Percentiles rank a stretch among this genome's conserved stretches.
Evolutionary conservation across 2,888 invertebrate genomes (phyloP).

Genomic region (Geophilus truncorum): DNA sequence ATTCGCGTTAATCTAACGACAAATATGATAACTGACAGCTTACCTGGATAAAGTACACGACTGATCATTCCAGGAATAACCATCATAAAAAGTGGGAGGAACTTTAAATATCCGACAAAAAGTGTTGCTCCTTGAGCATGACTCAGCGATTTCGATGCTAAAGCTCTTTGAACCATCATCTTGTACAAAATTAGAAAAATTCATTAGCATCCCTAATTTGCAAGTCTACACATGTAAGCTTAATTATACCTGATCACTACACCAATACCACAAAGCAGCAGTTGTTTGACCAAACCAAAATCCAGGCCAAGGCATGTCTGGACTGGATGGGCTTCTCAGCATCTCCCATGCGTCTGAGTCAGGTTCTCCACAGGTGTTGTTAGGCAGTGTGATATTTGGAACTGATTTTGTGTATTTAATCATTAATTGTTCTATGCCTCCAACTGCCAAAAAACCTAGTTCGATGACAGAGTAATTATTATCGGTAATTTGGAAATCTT

Average conservation of each 20-base stretch:
- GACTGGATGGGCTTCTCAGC: constrained; percentile 48
- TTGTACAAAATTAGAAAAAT: too few species aligned
- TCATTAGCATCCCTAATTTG: too few species aligned
- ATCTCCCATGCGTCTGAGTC: constrained; percentile 50
- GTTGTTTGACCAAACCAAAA: constrained; percentile 53
- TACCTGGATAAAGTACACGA: constrained; percentile 50
- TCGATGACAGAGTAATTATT: background rate
- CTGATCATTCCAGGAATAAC: constrained; percentile 56
- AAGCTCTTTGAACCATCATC: constrained; percentile 54
- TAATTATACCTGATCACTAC: constrained; percentile 50
- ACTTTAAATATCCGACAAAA: constrained; percentile 52
- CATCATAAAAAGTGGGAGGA: constrained; percentile 52
- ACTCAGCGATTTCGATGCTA: constrained; percentile 53
- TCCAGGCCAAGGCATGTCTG: constrained; percentile 54
- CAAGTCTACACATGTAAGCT: too few species aligned
- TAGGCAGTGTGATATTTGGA: constrained; percentile 42
- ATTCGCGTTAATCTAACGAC: too few species aligned
- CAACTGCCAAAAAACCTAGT: constrained; percentile 48
- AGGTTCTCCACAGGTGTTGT: constrained; percentile 44
- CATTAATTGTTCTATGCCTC: constrained; percentile 48
- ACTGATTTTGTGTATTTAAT: constrained; percentile 48
- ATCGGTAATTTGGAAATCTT: too few species aligned
- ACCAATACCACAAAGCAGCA: constrained; percentile 55
- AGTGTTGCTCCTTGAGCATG: constrained; percentile 53
- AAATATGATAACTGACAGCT: too few species aligned